A percentile compares a stretch with the other conserved stretches of the same genome.
Conservation (phyloP, 2,888 invertebrate genomes). For the Pandemis corylana region DNA sequence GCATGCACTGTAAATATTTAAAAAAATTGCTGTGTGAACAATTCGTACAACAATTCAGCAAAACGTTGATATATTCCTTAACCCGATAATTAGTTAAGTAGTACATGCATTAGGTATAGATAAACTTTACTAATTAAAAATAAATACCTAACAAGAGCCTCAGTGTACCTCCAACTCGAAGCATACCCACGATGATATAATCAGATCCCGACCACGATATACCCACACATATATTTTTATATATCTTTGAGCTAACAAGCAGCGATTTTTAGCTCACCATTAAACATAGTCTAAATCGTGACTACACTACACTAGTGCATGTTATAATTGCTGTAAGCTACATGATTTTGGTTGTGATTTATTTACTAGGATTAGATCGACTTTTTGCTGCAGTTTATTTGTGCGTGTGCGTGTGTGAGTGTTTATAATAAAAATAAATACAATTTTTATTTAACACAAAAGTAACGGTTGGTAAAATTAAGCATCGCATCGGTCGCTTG, state of each 20-base stretch:
- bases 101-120: too few species aligned
- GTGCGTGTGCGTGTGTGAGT: neutral
- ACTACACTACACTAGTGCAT: conserved; percentile 72
- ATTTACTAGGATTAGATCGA: neutral
- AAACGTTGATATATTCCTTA: too few species aligned
- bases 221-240: conserved; percentile 54
- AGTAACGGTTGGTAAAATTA: too few species aligned
- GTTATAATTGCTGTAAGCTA: conserved; percentile 83
- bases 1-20: too few species aligned
- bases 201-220: conserved; percentile 68
- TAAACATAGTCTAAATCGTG: conserved; percentile 79
- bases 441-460: too few species aligned
- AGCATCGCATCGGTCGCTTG: too few species aligned
- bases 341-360: conserved; percentile 51
- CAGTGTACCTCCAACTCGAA: conserved; percentile 60
- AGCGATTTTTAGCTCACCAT: conserved; percentile 61
- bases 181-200: conserved; percentile 68
- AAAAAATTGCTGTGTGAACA: too few species aligned
- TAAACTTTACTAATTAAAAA: too few species aligned
- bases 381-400: neutral
- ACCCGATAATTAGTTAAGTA: too few species aligned
- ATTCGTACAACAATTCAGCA: too few species aligned
- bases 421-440: too few species aligned
- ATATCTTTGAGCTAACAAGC: conserved; percentile 52
- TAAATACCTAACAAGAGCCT: neutral